These are phyloP conservation scores for Dasypolia templi DNA, from an alignment of 2,888 invertebrate genomes.

Conservation along the genomic window DNA sequence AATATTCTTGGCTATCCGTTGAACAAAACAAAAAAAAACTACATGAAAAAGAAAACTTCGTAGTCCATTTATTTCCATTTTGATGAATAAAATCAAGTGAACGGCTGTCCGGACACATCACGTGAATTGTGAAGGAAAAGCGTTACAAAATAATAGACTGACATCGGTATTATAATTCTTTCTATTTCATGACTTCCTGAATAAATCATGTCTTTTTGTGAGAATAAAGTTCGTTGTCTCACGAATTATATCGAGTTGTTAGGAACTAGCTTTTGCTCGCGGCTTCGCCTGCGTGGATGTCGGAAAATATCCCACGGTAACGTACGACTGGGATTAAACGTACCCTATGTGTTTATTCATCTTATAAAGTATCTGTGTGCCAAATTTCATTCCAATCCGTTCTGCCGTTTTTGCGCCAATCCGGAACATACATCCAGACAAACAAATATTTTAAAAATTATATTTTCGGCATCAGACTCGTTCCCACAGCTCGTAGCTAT, in stretches of 20 bases:
- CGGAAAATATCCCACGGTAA: no score
- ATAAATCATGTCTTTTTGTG: conserved; percentile 19
- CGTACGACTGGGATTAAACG: no score
- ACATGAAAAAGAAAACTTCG: not conserved
- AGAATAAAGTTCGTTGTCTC: conserved; percentile 5
- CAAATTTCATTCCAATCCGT: no score
- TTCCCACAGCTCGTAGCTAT: no score
- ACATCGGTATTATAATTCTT: conserved; percentile 14
- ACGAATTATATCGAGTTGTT: not conserved
- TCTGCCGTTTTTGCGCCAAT: no score
- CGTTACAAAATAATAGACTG: not conserved
- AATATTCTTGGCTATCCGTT: conserved; percentile 5
- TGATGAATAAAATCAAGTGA: conserved; percentile 23
- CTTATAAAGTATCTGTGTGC: no score
- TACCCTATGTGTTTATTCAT: no score
- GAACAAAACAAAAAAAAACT: conserved; percentile 24
- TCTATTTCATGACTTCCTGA: conserved; percentile 23
- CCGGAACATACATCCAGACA: no score
- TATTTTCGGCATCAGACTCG: no score
- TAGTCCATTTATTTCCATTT: conserved; percentile 35
- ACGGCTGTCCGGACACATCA: conserved; percentile 25
- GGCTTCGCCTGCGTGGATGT: no score
- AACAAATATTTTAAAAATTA: no score
- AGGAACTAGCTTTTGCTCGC: no score
- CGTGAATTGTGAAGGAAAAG: conserved; percentile 20